Percentiles rank a stretch among this genome's conserved stretches.
phyloP scores from a whole-genome alignment of 2,797 vertebrate genomes.

The Aphelocoma californica region DNA sequence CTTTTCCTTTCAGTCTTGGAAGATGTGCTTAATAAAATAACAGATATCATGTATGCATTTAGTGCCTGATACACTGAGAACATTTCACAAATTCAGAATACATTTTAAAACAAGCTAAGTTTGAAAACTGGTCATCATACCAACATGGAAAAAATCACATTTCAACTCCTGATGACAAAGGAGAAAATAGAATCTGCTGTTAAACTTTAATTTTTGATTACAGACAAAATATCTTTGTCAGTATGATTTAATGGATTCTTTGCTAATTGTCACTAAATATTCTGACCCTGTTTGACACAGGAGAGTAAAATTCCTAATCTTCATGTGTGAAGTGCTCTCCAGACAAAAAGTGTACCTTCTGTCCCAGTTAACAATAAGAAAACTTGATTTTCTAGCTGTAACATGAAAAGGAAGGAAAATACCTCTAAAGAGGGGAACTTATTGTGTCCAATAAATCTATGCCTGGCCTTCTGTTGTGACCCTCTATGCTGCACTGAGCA shows the following conservation, averaged over 20 bases:
- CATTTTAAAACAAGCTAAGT: not conserved
- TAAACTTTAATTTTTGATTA: not conserved
- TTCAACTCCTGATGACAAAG: not conserved
- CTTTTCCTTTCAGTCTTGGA: not conserved
- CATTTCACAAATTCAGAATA: not conserved
- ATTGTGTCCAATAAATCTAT: not conserved
- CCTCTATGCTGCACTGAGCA: not conserved
- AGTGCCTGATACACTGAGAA: not conserved
- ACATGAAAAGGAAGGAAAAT: not conserved
- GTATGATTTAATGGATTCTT: not conserved
- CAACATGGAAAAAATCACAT: not conserved
- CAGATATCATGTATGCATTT: not conserved
- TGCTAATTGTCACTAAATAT: not conserved
- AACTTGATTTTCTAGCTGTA: not conserved
- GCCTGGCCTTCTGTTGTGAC: not conserved
- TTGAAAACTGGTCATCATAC: not conserved
- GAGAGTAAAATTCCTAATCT: not conserved
- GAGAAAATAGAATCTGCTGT: not conserved
- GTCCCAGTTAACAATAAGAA: not conserved
- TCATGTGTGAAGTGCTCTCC: not conserved
- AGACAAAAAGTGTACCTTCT: not conserved
- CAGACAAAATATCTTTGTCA: not conserved
- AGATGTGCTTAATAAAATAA: not conserved
- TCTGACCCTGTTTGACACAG: not conserved
- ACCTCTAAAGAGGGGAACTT: not conserved